Evolutionary conservation across 2,888 invertebrate species (phyloP).

Genomic region (Machimus atricapillus): DNA sequence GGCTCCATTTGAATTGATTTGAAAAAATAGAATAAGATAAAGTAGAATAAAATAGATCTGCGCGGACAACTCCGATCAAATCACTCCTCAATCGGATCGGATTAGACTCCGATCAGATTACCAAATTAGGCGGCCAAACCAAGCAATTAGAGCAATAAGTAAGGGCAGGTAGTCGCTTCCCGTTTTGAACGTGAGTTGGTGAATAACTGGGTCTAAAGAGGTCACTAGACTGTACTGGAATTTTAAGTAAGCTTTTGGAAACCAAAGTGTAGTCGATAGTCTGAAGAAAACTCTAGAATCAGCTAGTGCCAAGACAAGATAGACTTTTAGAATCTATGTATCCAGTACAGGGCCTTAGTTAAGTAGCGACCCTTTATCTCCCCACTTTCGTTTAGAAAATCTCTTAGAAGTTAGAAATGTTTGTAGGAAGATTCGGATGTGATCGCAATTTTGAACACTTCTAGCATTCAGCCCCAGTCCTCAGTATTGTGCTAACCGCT

Average conservation of each 20-base stretch:
- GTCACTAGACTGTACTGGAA: neutral
- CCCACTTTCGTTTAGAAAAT: no score
- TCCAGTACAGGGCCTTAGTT: no score
- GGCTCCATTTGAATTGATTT: slow-evolving; percentile 30
- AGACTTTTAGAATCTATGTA: no score
- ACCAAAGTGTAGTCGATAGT: neutral
- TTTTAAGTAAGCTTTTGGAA: neutral
- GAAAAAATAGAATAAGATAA: neutral
- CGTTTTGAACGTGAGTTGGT: slow-evolving; percentile 11
- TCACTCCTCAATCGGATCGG: neutral
- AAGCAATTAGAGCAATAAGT: slow-evolving; percentile 24
- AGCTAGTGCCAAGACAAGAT: neutral
- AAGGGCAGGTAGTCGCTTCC: neutral
- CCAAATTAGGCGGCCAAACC: slow-evolving; percentile 26
- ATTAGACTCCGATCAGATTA: slow-evolving; percentile 13
- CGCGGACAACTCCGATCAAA: neutral
- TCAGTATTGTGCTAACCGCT: no score
- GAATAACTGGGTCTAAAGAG: neutral
- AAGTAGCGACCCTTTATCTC: no score
- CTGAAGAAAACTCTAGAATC: neutral
- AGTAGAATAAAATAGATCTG: neutral
- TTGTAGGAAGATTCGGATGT: no score
- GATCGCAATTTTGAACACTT: no score
- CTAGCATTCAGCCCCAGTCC: no score
- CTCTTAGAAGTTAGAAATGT: no score